These are phyloP conservation scores for Fulica atra DNA, from an alignment of 2,113 vertebrate species.

Conservation along the genomic window DNA sequence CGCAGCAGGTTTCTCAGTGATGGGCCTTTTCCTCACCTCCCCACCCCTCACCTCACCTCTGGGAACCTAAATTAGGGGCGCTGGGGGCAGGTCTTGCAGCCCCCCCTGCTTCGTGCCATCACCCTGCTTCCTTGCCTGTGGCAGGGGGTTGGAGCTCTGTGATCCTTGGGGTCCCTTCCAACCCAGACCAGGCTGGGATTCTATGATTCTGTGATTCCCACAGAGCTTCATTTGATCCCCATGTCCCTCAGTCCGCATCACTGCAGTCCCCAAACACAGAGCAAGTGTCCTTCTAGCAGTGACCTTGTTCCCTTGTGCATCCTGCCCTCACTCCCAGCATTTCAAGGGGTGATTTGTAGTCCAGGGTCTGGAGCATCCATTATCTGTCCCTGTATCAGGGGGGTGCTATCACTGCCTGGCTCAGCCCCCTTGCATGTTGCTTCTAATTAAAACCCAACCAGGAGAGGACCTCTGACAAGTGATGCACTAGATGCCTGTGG, in stretches of 20 bases:
- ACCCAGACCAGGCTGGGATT: no score
- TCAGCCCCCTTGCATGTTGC: not conserved
- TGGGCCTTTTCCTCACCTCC: not conserved
- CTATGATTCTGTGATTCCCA: not conserved
- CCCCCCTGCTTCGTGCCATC: not conserved
- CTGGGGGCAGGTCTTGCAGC: not conserved
- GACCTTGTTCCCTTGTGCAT: not conserved
- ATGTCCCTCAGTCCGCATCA: not conserved
- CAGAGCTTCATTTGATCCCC: fast-evolving
- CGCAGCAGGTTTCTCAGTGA: fast-evolving
- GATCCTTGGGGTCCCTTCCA: no score
- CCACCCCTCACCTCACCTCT: not conserved
- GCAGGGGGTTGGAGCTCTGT: no score
- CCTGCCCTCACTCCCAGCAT: not conserved
- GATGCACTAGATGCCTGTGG: not conserved
- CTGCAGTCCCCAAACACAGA: fast-evolving
- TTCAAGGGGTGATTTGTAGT: not conserved
- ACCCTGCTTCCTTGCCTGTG: fast-evolving
- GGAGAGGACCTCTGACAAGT: not conserved
- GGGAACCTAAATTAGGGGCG: not conserved
- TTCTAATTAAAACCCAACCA: not conserved
- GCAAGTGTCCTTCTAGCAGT: not conserved
- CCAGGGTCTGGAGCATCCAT: not conserved
- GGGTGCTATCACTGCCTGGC: not conserved
- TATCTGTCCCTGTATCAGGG: not conserved